Conservation (phyloP, 2,888 invertebrate species). For the Ptychoptera albimana region DNA sequence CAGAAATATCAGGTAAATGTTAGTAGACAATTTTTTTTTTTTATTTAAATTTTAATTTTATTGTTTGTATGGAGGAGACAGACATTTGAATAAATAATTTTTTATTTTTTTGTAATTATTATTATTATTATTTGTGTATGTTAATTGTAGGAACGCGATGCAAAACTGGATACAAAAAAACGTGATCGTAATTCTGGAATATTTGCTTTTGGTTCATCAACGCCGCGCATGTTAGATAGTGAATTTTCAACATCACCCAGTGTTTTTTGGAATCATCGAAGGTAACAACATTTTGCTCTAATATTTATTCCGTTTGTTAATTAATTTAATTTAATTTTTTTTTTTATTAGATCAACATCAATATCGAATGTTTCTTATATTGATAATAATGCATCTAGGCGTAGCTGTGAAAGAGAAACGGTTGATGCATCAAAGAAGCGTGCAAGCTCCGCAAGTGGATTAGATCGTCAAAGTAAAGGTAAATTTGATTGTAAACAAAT, state of each 20-base stretch:
- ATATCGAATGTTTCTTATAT: conserved; percentile 75
- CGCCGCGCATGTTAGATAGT: conserved; percentile 53
- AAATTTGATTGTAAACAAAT: conserved; percentile 19
- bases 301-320: no score
- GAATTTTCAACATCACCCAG: conserved; percentile 33
- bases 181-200: conserved; percentile 59
- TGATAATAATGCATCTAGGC: conserved; percentile 62
- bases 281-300: no score
- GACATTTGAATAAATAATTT: no score
- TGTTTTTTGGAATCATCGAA: conserved; percentile 68
- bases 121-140: conserved; percentile 6
- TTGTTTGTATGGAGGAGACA: conserved; percentile 1
- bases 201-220: conserved; percentile 86
- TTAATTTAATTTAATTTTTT: no score
- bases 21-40: conserved; percentile 3
- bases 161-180: conserved; percentile 62
- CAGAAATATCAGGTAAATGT: conserved; percentile 50
- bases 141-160: conserved; percentile 47
- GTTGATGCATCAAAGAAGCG: conserved; percentile 55
- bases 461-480: conserved; percentile 51
- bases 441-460: conserved; percentile 54
- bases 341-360: conserved; percentile 55
- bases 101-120: no score
- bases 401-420: conserved; percentile 71
- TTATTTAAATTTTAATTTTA: neutral